Conservation (phyloP, 2,888 invertebrate genomes). For the Drosophila melanosoma region DNA sequence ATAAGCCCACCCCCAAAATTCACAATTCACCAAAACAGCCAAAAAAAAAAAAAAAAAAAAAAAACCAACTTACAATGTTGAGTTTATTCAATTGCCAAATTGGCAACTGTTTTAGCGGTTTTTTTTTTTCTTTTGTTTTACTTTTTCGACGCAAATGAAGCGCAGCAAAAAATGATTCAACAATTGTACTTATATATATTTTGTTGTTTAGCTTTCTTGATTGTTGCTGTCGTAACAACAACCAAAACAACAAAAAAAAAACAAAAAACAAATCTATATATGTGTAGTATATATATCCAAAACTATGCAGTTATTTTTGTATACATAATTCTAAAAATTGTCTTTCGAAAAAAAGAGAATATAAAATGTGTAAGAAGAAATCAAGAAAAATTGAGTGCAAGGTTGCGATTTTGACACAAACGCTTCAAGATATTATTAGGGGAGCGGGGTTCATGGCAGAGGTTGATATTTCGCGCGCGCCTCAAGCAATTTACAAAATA, state of each 20-base stretch:
- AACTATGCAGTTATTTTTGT: constrained; percentile 43
- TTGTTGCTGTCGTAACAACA: not conserved
- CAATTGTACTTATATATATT: constrained; percentile 25
- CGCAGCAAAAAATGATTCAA: constrained; percentile 52
- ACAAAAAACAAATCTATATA: not conserved
- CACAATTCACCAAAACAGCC: not conserved
- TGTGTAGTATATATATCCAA: constrained; percentile 23
- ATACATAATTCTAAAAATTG: constrained; percentile 71
- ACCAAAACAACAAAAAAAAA: not conserved
- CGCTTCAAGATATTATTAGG: constrained; percentile 21
- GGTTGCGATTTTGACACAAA: constrained; percentile 76
- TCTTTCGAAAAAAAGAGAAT: constrained; percentile 17
- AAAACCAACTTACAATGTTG: constrained; percentile 27
- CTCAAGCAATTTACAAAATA: constrained; percentile 63
- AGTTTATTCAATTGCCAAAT: constrained; percentile 46
- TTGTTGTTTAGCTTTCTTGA: constrained; percentile 2
- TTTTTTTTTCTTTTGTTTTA: not conserved
- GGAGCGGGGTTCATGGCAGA: not conserved
- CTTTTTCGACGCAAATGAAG: constrained; percentile 38
- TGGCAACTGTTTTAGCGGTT: constrained; percentile 45
- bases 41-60: not conserved
- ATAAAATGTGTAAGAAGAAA: constrained; percentile 18
- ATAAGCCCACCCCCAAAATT: constrained; percentile 21
- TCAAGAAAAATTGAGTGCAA: constrained; percentile 66
- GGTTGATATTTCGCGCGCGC: constrained; percentile 7